Conservation (phyloP, 2,797 vertebrate genomes). For the Clarias platycephalus region DNA sequence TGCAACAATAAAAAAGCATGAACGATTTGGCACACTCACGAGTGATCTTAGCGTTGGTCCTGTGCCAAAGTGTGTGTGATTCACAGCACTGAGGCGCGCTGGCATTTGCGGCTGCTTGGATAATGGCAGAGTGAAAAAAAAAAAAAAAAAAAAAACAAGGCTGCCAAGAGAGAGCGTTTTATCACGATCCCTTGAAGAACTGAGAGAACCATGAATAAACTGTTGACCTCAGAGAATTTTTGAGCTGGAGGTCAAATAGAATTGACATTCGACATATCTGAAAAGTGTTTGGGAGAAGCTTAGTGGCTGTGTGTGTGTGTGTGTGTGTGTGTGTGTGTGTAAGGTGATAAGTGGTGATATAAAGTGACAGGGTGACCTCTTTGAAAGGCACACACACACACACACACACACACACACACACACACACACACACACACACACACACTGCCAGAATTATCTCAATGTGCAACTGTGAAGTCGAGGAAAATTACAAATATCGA, state of each 20-base stretch:
- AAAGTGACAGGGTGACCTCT: too few relatives aligned
- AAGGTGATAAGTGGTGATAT: too few relatives aligned
- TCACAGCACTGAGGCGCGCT: background rate
- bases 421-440: background rate
- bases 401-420: background rate
- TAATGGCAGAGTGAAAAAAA: background rate
- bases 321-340: constrained; percentile 18
- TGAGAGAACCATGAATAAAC: background rate
- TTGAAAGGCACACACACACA: background rate
- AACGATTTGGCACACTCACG: background rate
- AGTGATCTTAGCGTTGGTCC: background rate
- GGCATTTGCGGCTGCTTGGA: background rate
- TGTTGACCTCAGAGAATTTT: background rate
- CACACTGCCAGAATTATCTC: background rate
- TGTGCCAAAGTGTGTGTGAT: constrained; percentile 6
- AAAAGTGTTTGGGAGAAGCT: constrained; percentile 1
- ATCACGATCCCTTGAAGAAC: background rate
- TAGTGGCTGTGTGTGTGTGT: constrained; percentile 5
- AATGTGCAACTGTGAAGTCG: background rate
- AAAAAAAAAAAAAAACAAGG: background rate
- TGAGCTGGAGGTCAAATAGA: background rate
- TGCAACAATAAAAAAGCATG: background rate
- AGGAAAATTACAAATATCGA: background rate
- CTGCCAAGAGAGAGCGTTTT: background rate
- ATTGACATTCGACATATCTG: background rate